These are phyloP conservation scores for Spatulosminthurus flaviceps DNA, from an alignment of 2,888 invertebrate genomes.

Conservation along the genomic window DNA sequence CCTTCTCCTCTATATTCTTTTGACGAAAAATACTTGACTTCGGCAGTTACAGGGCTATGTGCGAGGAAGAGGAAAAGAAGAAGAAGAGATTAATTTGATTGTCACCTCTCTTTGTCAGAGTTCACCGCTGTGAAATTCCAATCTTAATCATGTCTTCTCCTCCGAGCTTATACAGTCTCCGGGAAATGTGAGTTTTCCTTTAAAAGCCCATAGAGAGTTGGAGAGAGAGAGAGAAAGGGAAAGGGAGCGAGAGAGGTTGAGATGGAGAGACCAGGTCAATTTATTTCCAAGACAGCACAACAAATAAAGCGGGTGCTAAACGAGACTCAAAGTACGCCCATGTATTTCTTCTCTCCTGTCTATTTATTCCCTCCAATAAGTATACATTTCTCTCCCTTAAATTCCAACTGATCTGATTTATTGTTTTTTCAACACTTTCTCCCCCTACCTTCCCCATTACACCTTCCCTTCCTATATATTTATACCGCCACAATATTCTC, in stretches of 20 bases:
- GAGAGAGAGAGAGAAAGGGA: not conserved
- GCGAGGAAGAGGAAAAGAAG: too few species aligned
- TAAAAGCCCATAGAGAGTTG: not conserved
- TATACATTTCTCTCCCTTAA: not conserved
- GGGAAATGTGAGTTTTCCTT: not conserved
- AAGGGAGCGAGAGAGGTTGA: not conserved
- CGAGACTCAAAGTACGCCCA: not conserved
- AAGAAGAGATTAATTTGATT: constrained; percentile 38
- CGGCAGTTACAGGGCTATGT: constrained; percentile 20
- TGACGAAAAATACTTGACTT: not conserved
- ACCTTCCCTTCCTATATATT: too few species aligned
- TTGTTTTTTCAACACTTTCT: not conserved
- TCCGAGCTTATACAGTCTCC: not conserved
- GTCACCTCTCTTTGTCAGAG: constrained; percentile 47
- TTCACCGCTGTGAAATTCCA: constrained; percentile 47
- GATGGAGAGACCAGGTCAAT: constrained; percentile 17
- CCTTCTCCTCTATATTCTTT: too few species aligned
- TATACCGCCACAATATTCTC: too few species aligned
- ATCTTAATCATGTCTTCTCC: constrained; percentile 45
- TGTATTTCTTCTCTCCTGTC: constrained; percentile 14
- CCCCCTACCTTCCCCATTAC: not conserved
- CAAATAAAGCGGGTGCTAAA: constrained; percentile 14
- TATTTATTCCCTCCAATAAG: not conserved
- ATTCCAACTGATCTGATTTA: too few species aligned
- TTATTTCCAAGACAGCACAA: constrained; percentile 29